Evolutionary conservation across 2,113 vertebrate species (phyloP).

Genomic region (Lynx canadensis): DNA sequence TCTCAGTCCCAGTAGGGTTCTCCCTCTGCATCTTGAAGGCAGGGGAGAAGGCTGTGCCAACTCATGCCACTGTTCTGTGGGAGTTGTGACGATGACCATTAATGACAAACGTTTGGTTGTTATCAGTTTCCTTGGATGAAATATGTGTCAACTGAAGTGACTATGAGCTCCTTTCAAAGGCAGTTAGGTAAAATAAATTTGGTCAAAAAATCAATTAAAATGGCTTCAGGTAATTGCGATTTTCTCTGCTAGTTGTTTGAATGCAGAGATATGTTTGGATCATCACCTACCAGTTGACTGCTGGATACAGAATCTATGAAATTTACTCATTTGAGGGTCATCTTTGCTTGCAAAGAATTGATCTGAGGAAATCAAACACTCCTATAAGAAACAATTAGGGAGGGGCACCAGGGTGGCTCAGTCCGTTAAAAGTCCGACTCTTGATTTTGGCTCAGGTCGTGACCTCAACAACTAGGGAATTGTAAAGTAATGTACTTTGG

Average conservation of each 20-base stretch:
- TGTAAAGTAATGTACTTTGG: background rate
- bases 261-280: background rate
- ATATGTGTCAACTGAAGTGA: background rate
- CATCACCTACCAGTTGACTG: background rate
- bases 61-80: background rate
- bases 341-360: background rate
- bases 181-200: background rate
- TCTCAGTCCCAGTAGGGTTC: background rate
- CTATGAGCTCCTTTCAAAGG: background rate
- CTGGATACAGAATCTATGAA: background rate
- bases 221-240: background rate
- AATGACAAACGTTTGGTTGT: background rate
- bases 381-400: background rate
- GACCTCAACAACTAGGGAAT: background rate
- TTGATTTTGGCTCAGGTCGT: no score
- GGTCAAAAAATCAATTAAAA: background rate
- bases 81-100: background rate
- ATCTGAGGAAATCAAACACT: background rate
- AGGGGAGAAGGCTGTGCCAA: background rate
- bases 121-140: background rate
- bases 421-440: no score
- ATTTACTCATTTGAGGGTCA: background rate
- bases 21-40: background rate
- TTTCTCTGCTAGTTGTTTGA: conserved; percentile 19
- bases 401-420: no score